These are phyloP conservation scores for Hippolais icterina DNA, from an alignment of 2,113 vertebrate species.

Conservation along the genomic window DNA sequence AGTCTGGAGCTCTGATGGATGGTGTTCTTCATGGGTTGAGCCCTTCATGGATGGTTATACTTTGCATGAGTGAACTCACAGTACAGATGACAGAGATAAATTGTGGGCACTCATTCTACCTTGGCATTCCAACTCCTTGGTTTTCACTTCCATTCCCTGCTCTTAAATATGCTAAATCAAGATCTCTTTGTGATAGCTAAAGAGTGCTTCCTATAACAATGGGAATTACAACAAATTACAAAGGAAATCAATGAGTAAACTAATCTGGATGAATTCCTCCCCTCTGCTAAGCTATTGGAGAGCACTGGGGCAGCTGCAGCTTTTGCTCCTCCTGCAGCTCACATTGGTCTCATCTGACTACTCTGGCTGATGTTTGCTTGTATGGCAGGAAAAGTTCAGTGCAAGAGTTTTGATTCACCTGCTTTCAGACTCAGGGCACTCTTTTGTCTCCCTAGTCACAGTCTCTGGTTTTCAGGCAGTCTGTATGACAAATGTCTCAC, in stretches of 20 bases:
- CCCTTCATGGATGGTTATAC: background rate
- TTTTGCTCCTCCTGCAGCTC: background rate
- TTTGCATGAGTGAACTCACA: background rate
- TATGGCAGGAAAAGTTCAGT: background rate
- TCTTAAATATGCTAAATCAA: background rate
- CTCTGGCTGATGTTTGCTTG: background rate
- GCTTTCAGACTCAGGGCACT: background rate
- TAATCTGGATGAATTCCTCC: background rate
- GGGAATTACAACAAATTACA: background rate
- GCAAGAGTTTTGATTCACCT: background rate
- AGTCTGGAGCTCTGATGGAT: background rate
- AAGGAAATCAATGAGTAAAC: background rate
- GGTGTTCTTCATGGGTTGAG: background rate
- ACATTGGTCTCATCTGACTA: background rate
- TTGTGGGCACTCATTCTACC: background rate
- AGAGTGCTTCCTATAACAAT: background rate
- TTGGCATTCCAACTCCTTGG: background rate
- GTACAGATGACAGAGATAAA: background rate
- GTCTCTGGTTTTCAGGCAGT: background rate
- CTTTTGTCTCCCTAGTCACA: background rate
- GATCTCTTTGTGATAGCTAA: background rate
- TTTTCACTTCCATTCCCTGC: background rate
- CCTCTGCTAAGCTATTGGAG: background rate
- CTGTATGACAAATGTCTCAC: background rate
- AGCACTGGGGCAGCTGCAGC: background rate